Percentiles rank a stretch among this genome's conserved stretches.
These are phyloP conservation scores for Coleophora deauratella DNA, from an alignment of 2,888 invertebrate species.

Conservation along the genomic window DNA sequence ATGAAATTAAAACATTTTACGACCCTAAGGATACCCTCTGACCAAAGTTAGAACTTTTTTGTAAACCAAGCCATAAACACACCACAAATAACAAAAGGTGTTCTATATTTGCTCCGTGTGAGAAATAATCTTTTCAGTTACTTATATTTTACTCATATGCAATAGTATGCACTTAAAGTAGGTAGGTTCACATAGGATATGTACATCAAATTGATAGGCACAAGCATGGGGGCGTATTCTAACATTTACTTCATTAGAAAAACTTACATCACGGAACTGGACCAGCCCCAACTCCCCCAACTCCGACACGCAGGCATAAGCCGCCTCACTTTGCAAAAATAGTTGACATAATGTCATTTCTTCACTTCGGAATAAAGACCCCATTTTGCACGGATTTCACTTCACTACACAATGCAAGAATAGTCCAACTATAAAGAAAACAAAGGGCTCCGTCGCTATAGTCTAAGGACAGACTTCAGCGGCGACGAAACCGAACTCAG, in stretches of 20 bases:
- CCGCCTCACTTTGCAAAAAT: conserved; percentile 98
- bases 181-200: too few species aligned
- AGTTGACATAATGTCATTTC: conserved; percentile 99
- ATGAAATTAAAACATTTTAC: too few species aligned
- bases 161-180: too few species aligned
- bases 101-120: too few species aligned
- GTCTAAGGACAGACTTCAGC: conserved; percentile 60
- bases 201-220: too few species aligned
- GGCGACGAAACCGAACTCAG: conserved; percentile 58
- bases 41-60: too few species aligned
- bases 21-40: too few species aligned
- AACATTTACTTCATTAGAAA: neutral
- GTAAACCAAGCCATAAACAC: too few species aligned
- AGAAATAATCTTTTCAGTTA: too few species aligned
- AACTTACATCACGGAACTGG: conserved; percentile 95
- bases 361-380: conserved; percentile 96
- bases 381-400: conserved; percentile 74
- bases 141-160: too few species aligned
- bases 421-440: conserved; percentile 20
- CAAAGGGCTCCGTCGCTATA: conserved; percentile 49
- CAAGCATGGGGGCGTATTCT: conserved; percentile 25
- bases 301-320: conserved; percentile 98
- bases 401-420: conserved; percentile 37
- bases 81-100: too few species aligned
- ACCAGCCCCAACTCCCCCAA: conserved; percentile 97